These are phyloP conservation scores for Camarhynchus parvulus DNA, from an alignment of 2,113 vertebrate species.

Conservation along the genomic window DNA sequence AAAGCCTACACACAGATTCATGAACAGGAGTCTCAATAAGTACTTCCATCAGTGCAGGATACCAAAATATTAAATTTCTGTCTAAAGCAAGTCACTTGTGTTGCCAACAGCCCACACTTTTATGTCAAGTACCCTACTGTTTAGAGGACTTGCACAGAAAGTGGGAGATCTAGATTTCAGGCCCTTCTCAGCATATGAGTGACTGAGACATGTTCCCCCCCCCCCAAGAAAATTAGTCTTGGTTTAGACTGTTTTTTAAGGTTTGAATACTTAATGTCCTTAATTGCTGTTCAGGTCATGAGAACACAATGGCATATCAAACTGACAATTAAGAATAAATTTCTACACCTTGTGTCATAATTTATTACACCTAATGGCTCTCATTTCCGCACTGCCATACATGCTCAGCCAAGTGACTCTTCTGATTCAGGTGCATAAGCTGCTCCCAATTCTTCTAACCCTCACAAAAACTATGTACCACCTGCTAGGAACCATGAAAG, in stretches of 20 bases:
- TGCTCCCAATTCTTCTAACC: not conserved
- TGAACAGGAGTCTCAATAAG: not conserved
- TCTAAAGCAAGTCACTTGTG: not conserved
- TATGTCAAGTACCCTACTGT: rapidly evolving
- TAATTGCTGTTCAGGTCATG: not conserved
- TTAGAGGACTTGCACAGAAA: not conserved
- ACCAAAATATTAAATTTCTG: not conserved
- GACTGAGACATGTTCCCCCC: not conserved
- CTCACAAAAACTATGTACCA: not conserved
- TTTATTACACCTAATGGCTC: not conserved
- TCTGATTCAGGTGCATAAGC: not conserved
- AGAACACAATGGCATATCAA: not conserved
- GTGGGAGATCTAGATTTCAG: not conserved
- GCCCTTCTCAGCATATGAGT: not conserved
- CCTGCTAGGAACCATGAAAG: not conserved
- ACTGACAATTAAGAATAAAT: not conserved
- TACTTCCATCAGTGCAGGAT: not conserved
- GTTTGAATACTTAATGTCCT: not conserved
- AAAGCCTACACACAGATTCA: not conserved
- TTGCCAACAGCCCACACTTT: not conserved
- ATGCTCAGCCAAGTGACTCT: not conserved
- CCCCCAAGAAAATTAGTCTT: not conserved
- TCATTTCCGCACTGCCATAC: not conserved
- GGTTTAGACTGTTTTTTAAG: not conserved
- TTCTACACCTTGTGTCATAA: not conserved